These are phyloP conservation scores for Pomatostomus ruficeps DNA, from an alignment of 2,113 vertebrate species.

Conservation along the genomic window DNA sequence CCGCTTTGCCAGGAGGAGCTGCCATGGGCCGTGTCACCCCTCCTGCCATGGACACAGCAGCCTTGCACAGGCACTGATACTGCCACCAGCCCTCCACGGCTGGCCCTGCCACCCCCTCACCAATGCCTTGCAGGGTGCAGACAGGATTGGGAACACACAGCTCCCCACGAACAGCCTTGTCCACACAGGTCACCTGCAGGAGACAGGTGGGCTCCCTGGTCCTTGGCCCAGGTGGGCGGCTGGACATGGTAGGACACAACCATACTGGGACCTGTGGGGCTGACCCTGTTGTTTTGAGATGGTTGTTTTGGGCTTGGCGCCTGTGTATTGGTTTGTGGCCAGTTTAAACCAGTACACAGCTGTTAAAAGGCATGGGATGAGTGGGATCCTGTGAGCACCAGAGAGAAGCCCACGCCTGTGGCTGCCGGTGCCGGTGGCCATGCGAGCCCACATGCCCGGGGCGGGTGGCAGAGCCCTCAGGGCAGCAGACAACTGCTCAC, in stretches of 20 bases:
- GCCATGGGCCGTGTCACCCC: rapidly evolving
- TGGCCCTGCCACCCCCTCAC: background rate
- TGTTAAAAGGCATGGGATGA: conserved; percentile 29
- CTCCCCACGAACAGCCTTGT: background rate
- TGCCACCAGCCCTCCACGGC: rapidly evolving
- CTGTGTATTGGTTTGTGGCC: background rate
- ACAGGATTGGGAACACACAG: rapidly evolving
- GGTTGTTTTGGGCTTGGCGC: conserved; percentile 22
- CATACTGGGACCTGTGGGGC: background rate
- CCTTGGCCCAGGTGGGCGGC: background rate
- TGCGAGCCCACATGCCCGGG: background rate
- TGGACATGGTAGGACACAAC: background rate
- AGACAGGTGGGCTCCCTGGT: background rate
- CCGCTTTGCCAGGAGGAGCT: background rate
- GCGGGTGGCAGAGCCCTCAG: rapidly evolving
- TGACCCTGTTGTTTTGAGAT: background rate
- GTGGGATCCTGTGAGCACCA: background rate
- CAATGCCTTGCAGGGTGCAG: rapidly evolving
- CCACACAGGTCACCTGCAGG: rapidly evolving
- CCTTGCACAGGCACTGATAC: rapidly evolving
- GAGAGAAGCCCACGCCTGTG: background rate
- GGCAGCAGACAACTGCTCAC: background rate
- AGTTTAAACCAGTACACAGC: background rate
- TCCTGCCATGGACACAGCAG: background rate
- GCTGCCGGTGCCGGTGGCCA: background rate